A percentile compares a stretch with the other conserved stretches of the same genome.
phyloP scores from a whole-genome alignment of 1,140 invertebrate species.

The Mamestra configurata region DNA sequence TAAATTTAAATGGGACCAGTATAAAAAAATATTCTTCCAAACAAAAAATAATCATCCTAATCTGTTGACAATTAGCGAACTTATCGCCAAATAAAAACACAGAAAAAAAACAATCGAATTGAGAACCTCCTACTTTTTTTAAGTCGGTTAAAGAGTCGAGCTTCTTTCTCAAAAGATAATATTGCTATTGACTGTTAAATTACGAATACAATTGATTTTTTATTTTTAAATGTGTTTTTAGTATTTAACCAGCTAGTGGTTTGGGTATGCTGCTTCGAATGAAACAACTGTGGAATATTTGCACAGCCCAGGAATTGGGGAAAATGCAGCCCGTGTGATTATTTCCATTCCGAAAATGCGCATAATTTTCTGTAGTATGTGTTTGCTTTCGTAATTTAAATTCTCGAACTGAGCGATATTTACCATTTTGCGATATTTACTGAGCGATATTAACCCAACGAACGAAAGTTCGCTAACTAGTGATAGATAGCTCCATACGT shows the following conservation, averaged over 20 bases:
- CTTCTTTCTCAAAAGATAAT: too few relatives aligned
- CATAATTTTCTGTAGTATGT: constrained; percentile 35
- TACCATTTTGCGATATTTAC: not conserved
- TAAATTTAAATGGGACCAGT: too few relatives aligned
- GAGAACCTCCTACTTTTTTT: too few relatives aligned
- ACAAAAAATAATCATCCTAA: too few relatives aligned
- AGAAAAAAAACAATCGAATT: too few relatives aligned
- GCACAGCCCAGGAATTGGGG: not conserved
- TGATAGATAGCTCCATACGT: not conserved
- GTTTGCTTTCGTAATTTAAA: constrained; percentile 49
- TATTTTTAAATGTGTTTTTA: too few relatives aligned
- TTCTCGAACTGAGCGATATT: constrained; percentile 11
- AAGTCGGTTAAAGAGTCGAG: too few relatives aligned
- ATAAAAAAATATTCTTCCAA: too few relatives aligned
- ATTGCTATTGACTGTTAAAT: too few relatives aligned
- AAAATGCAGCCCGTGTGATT: not conserved
- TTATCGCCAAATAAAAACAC: too few relatives aligned
- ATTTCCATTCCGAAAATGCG: constrained; percentile 39
- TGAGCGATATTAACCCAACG: not conserved
- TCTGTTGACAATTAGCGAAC: too few relatives aligned
- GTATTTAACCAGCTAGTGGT: not conserved
- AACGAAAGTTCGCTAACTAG: constrained; percentile 11
- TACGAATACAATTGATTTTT: too few relatives aligned
- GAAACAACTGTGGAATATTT: not conserved
- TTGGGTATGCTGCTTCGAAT: not conserved